phyloP scores from a whole-genome alignment of 2,797 vertebrate genomes.

The Anguilla obscura region DNA sequence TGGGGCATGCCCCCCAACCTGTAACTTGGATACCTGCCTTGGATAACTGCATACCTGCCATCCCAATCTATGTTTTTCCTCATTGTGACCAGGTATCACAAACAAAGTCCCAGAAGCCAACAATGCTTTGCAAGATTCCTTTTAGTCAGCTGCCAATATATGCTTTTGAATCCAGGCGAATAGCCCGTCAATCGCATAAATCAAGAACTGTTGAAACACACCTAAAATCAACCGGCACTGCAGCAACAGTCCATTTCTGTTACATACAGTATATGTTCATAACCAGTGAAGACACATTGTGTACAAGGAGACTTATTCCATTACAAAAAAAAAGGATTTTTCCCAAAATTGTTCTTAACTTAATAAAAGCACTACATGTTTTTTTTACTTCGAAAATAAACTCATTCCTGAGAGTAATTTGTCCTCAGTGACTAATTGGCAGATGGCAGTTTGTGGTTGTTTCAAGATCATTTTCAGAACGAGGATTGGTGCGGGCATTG shows the following conservation, averaged over 20 bases:
- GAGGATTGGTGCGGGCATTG: not conserved
- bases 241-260: too few relatives aligned
- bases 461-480: not conserved
- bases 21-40: too few relatives aligned
- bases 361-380: not conserved
- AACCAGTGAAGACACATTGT: not conserved
- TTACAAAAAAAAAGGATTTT: not conserved
- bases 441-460: not conserved
- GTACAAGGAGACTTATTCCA: not conserved
- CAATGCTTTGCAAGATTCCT: not conserved
- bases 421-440: not conserved
- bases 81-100: not conserved
- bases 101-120: not conserved
- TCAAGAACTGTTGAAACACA: not conserved
- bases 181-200: not conserved
- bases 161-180: too few relatives aligned
- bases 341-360: not conserved
- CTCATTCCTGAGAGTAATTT: not conserved
- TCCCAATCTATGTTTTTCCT: not conserved
- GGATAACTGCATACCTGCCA: too few relatives aligned
- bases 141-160: too few relatives aligned
- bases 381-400: not conserved
- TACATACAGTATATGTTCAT: not conserved
- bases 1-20: too few relatives aligned
- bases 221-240: not conserved